phyloP scores from a whole-genome alignment of 2,113 vertebrate species.

The Felis chaus region DNA sequence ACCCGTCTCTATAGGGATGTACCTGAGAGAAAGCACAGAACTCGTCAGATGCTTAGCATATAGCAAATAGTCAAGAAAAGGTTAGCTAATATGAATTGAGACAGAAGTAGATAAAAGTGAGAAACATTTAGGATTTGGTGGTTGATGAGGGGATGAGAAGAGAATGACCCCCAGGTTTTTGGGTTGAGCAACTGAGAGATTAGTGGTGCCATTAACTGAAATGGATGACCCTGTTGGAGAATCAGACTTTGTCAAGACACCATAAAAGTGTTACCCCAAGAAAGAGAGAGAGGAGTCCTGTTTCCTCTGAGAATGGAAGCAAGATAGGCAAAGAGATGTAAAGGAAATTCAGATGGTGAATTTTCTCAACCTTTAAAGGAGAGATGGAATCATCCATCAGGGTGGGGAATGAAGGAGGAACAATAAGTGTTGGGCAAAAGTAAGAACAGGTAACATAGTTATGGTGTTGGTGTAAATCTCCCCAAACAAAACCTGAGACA shows the following conservation, averaged over 20 bases:
- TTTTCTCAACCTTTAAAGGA: not conserved
- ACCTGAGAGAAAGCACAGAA: not conserved
- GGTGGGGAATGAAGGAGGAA: not conserved
- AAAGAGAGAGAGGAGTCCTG: not conserved
- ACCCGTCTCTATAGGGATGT: not conserved
- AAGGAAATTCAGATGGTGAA: not conserved
- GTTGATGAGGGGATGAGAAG: not conserved
- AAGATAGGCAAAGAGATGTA: not conserved
- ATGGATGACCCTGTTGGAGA: not conserved
- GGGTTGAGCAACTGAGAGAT: not conserved
- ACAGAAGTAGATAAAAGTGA: not conserved
- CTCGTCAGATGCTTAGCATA: not conserved
- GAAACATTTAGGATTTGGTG: not conserved
- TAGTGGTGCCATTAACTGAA: not conserved
- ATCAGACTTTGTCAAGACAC: not conserved
- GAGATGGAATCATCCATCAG: not conserved
- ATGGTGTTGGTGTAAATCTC: not conserved
- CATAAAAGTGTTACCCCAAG: not conserved
- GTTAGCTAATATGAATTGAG: not conserved
- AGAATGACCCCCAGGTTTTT: not conserved
- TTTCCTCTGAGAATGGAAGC: not conserved
- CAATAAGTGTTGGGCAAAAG: not conserved
- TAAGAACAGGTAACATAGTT: not conserved
- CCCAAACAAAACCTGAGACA: not conserved
- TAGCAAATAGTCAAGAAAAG: not conserved